A percentile compares a stretch with the other conserved stretches of the same genome.
Conservation (phyloP, 2,797 vertebrate species). For the Phoxinus dragarum region DNA sequence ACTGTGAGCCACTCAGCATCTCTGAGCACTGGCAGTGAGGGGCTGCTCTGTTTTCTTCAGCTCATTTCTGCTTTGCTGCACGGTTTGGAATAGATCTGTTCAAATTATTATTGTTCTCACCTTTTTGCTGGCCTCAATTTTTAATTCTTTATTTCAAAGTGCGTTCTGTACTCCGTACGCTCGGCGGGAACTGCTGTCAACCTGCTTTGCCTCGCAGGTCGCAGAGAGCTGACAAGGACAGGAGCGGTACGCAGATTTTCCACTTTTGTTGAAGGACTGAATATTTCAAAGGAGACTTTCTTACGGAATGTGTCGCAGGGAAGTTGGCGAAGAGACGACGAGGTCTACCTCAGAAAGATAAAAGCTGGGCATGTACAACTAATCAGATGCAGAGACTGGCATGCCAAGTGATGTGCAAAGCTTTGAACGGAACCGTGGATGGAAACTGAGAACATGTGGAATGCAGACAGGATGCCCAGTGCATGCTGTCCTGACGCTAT, state of each 20-base stretch:
- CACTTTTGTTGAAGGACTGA: conserved; percentile 61
- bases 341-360: conserved; percentile 48
- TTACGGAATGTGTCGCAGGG: conserved; percentile 50
- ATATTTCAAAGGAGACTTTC: conserved; percentile 62
- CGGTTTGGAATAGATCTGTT: conserved; percentile 66
- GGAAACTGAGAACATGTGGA: conserved; percentile 57
- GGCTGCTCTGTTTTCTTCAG: conserved; percentile 1
- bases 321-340: conserved; percentile 38
- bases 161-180: background rate
- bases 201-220: conserved; percentile 18
- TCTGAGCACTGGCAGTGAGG: conserved; percentile 77
- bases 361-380: conserved; percentile 60
- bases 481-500: conserved; percentile 63
- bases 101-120: conserved; percentile 43
- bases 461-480: conserved; percentile 18
- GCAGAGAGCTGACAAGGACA: conserved; percentile 21
- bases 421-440: conserved; percentile 7
- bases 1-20: conserved; percentile 84
- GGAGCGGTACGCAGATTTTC: conserved; percentile 31
- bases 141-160: background rate
- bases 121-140: background rate
- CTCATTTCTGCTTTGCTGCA: conserved; percentile 46
- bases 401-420: conserved; percentile 29
- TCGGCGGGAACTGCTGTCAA: background rate
- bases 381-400: conserved; percentile 55